Percentiles rank a stretch among this genome's conserved stretches.
Evolutionary conservation across 2,888 invertebrate species (phyloP).

Genomic region (Campaea margaritaria): DNA sequence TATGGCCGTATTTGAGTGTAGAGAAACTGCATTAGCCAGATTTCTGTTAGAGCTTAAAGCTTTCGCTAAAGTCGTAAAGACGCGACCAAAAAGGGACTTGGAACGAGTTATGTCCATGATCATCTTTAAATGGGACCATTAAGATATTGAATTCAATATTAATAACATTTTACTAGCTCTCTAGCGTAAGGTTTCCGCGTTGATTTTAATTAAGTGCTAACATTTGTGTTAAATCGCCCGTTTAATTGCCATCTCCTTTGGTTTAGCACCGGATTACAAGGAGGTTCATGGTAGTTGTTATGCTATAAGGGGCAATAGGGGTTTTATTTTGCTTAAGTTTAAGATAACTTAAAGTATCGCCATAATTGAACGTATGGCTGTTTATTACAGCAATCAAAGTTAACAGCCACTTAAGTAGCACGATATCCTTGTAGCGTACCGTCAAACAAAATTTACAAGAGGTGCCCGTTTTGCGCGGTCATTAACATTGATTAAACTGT

Average conservation of each 20-base stretch:
- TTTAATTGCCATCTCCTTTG: slow-evolving; percentile 3
- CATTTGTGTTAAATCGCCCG: slow-evolving; percentile 12
- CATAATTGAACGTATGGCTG: neutral
- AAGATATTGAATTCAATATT: slow-evolving; percentile 38
- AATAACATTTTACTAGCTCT: slow-evolving; percentile 39
- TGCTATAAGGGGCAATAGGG: neutral
- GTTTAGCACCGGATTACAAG: slow-evolving; percentile 3
- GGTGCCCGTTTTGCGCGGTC: slow-evolving; percentile 3
- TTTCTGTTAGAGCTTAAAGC: slow-evolving; percentile 20
- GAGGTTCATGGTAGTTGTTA: neutral
- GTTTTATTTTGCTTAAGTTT: neutral
- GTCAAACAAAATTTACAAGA: slow-evolving; percentile 4
- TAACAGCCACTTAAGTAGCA: slow-evolving; percentile 42
- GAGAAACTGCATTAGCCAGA: slow-evolving; percentile 16
- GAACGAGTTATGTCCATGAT: slow-evolving; percentile 30
- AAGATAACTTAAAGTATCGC: neutral
- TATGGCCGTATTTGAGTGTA: slow-evolving; percentile 21
- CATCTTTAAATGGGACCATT: slow-evolving; percentile 30
- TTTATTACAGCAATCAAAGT: slow-evolving; percentile 36
- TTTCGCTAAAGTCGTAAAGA: slow-evolving; percentile 28
- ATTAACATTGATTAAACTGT: slow-evolving; percentile 5
- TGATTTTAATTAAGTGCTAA: slow-evolving; percentile 32
- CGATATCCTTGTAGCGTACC: neutral
- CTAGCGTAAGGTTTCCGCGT: slow-evolving; percentile 45
- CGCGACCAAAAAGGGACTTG: slow-evolving; percentile 26